Evolutionary conservation across 2,888 invertebrate genomes (phyloP).

Genomic region (Tuta absoluta): DNA sequence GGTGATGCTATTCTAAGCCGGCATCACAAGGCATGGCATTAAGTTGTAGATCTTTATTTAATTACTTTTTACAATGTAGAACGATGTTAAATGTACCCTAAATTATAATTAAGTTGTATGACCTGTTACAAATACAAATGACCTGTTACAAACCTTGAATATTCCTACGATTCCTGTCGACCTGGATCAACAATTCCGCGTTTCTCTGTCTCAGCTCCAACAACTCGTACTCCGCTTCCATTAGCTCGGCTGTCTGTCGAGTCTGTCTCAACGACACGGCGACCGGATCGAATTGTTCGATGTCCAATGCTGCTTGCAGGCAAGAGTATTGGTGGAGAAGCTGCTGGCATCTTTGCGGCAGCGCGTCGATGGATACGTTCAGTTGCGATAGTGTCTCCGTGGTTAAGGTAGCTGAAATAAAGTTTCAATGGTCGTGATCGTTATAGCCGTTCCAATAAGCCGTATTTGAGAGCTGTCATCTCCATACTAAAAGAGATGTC

Average conservation of each 20-base stretch:
- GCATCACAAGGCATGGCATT: no score
- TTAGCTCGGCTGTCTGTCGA: constrained; percentile 47
- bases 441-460: background rate
- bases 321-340: constrained; percentile 50
- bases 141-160: constrained; percentile 1
- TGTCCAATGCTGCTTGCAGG: constrained; percentile 44
- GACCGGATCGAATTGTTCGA: constrained; percentile 57
- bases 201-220: constrained; percentile 65
- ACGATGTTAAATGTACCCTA: no score
- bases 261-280: constrained; percentile 56
- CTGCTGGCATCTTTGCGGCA: constrained; percentile 65
- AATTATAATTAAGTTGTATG: background rate
- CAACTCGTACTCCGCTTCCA: constrained; percentile 65
- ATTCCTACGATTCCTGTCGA: constrained; percentile 63
- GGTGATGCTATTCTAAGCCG: no score
- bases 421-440: background rate
- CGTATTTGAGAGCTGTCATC: no score
- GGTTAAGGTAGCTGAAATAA: constrained; percentile 52
- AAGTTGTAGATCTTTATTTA: no score
- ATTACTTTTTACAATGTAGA: no score
- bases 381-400: constrained; percentile 59
- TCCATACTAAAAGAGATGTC: no score
- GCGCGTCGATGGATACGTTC: constrained; percentile 55
- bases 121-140: background rate
- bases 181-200: constrained; percentile 56